Evolutionary conservation across 53 echinoderm and acorn worm species (phyloP), one percentile per base, ranked within the genome.

Genomic region (Zoroaster sp.): DNA sequence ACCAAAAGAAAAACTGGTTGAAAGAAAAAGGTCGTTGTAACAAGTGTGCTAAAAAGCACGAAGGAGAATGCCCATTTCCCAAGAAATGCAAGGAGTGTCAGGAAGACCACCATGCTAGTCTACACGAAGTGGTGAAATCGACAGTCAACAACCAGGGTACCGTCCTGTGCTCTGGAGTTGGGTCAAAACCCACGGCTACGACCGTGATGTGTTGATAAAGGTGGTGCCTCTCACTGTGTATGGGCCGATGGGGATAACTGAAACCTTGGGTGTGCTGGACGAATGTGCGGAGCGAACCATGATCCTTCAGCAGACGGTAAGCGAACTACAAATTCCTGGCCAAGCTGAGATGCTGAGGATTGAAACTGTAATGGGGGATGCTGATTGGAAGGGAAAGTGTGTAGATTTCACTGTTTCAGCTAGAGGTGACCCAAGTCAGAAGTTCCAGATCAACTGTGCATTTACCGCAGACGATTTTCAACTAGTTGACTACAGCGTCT

Each of bases 1-100:
- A 66, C 66, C 67, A 83, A 33, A 83, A 66, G 45, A 49, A 59
- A 6, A 66, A 67, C 20, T 83, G 83, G 83, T 35, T 68, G 40
- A 43, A 68, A 37, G 44, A 31, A 8, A 83, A 11, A 12, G 69
- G 69, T n/a, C 83, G 83, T 41, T 83, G 83, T 36, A 66, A 40
- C 13, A 83, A 83, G 40, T 83, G 69, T 83, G 83, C 83, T 32
- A 83, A 83, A 41, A 83, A 66, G 35, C 66, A 68, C 6, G 83
- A 83, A 5, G 54, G 54, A 21, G 33, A 41, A 11, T 83, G 83
- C 36, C 83, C 69, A 23, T 83, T 83, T 67, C 83, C 65, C 14
- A 82, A 82, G 44, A 53, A 69, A 65, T 83, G 83, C 36, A 69
- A 69, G 43, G 69, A 66, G 10, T 83, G 67, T n/a, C 65, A 83